A percentile compares a stretch with the other conserved stretches of the same genome.
phyloP scores from a whole-genome alignment of 1,140 invertebrate species.

The Mylabris phalerata region DNA sequence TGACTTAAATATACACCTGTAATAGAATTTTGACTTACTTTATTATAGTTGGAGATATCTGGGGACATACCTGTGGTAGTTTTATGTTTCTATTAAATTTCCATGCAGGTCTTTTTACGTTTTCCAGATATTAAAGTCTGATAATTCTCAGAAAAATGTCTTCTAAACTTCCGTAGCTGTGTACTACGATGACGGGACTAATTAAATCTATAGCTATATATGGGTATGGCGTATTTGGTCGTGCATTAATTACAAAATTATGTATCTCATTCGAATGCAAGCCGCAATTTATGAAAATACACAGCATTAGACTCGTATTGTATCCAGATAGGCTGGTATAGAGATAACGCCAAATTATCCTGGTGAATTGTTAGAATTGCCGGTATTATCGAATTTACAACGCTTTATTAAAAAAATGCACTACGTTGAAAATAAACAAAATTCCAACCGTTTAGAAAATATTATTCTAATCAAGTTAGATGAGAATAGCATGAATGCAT shows the following conservation, averaged over 20 bases:
- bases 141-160: no score
- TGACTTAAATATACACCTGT: no score
- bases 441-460: no score
- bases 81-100: no score
- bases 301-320: slow-evolving; percentile 19
- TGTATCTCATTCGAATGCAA: slow-evolving; percentile 25
- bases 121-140: no score
- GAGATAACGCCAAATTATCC: slow-evolving; percentile 34
- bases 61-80: no score
- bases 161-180: not conserved
- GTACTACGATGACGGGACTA: not conserved
- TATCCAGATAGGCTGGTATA: slow-evolving; percentile 24
- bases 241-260: slow-evolving; percentile 15
- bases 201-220: slow-evolving; percentile 17
- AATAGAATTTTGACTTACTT: no score
- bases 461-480: not conserved
- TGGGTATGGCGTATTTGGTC: slow-evolving; percentile 1
- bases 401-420: no score
- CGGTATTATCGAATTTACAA: slow-evolving; percentile 5
- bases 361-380: slow-evolving; percentile 27
- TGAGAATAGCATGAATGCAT: not conserved
- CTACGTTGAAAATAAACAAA: no score
- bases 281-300: slow-evolving; percentile 10
- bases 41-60: no score
- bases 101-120: no score